Conservation (phyloP, 2,113 vertebrate genomes). For the Oryzias javanicus region DNA sequence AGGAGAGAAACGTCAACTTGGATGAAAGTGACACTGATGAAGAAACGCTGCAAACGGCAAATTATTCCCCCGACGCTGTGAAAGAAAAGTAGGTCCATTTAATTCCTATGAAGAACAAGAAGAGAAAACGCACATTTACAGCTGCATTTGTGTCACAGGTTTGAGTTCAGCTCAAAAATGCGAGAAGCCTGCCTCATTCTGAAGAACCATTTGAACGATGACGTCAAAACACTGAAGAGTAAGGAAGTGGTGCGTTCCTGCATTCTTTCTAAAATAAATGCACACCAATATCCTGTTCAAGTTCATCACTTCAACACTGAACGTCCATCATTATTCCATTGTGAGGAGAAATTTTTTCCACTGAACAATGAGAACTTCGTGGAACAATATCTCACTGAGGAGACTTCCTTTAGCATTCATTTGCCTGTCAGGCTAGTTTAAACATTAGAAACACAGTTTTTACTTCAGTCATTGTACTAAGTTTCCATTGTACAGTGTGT, state of each 20-base stretch:
- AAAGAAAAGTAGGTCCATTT: slow-evolving; percentile 83
- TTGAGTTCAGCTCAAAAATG: slow-evolving; percentile 90
- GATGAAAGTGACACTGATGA: slow-evolving; percentile 65
- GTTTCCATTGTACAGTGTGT: neutral
- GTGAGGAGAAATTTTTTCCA: too few relatives aligned
- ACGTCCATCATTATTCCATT: too few relatives aligned
- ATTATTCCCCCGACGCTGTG: slow-evolving; percentile 58
- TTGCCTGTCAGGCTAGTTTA: too few relatives aligned
- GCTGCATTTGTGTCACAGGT: slow-evolving; percentile 71
- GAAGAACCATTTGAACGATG: slow-evolving; percentile 84
- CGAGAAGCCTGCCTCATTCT: slow-evolving; percentile 88
- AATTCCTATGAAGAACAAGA: too few relatives aligned
- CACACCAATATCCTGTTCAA: neutral
- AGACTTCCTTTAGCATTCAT: too few relatives aligned
- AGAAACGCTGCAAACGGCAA: slow-evolving; percentile 33
- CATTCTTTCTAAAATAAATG: slow-evolving; percentile 22
- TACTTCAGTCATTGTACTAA: neutral
- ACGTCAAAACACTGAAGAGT: slow-evolving; percentile 73
- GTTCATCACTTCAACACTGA: neutral
- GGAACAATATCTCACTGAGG: slow-evolving; percentile 1
- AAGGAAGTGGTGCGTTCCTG: slow-evolving; percentile 85
- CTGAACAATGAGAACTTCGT: slow-evolving; percentile 5
- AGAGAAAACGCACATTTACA: neutral
- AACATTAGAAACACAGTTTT: too few relatives aligned
- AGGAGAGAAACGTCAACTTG: slow-evolving; percentile 74